Evolutionary conservation across 1,140 invertebrate species (phyloP).

Genomic region (Thalassaphorura encarpata): DNA sequence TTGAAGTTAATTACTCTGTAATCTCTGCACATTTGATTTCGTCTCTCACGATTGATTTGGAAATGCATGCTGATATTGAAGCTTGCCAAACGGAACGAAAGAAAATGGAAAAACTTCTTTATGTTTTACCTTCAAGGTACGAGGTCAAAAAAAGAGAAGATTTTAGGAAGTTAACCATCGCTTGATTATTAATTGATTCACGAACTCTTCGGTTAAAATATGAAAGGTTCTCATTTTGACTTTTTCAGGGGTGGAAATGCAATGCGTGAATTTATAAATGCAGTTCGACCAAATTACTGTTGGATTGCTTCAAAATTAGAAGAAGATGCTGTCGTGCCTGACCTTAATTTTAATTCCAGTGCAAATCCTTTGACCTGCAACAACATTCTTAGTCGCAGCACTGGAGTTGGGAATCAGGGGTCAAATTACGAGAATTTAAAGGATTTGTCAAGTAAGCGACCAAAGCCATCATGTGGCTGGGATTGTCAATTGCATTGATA

Average conservation of each 20-base stretch:
- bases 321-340: neutral
- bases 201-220: neutral
- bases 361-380: neutral
- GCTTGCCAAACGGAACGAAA: conserved; percentile 5
- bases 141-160: neutral
- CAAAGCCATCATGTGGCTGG: neutral
- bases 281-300: conserved; percentile 11
- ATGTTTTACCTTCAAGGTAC: conserved; percentile 16
- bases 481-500: neutral
- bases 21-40: conserved; percentile 14
- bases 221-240: neutral
- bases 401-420: too few species aligned
- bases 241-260: conserved; percentile 14
- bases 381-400: neutral
- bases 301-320: conserved; percentile 20
- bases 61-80: conserved; percentile 24
- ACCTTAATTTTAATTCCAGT: neutral
- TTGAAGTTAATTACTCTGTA: conserved; percentile 14
- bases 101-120: conserved; percentile 22
- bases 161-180: neutral
- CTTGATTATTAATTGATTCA: neutral
- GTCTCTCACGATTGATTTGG: conserved; percentile 11
- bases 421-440: conserved; percentile 2
- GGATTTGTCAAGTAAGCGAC: conserved; percentile 10
- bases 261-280: conserved; percentile 16